phyloP scores from a whole-genome alignment of 2,797 vertebrate genomes.

The Enteromius afrohamiltoni region DNA sequence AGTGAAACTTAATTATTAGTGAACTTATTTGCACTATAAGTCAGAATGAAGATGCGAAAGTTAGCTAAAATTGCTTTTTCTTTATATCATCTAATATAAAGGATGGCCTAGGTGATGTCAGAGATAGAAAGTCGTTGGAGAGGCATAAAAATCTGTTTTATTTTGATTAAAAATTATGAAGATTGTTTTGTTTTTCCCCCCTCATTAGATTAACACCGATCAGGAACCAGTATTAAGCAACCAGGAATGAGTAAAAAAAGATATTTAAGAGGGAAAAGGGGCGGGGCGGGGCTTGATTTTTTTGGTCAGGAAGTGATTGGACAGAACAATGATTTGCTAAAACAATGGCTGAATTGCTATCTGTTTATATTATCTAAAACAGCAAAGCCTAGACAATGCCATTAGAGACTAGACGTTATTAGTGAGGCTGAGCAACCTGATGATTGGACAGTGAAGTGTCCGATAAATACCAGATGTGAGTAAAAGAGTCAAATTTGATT shows the following conservation, averaged over 20 bases:
- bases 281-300: background rate
- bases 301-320: background rate
- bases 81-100: background rate
- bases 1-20: background rate
- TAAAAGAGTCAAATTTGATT: background rate
- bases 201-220: background rate
- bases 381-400: background rate
- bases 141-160: background rate
- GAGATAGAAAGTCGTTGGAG: background rate
- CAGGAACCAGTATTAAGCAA: background rate
- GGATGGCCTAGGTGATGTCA: background rate
- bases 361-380: background rate
- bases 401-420: background rate
- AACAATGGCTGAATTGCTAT: background rate
- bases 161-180: background rate
- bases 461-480: background rate
- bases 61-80: background rate
- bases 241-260: background rate
- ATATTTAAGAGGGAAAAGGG: background rate
- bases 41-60: background rate
- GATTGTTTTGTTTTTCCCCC: background rate
- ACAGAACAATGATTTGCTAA: background rate
- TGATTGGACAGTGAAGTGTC: background rate
- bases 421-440: background rate
- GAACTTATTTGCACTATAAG: background rate